Evolutionary conservation across 2,113 vertebrate species (phyloP), one percentile per base, ranked within the genome.

Genomic region (Pleuronectes platessa): DNA sequence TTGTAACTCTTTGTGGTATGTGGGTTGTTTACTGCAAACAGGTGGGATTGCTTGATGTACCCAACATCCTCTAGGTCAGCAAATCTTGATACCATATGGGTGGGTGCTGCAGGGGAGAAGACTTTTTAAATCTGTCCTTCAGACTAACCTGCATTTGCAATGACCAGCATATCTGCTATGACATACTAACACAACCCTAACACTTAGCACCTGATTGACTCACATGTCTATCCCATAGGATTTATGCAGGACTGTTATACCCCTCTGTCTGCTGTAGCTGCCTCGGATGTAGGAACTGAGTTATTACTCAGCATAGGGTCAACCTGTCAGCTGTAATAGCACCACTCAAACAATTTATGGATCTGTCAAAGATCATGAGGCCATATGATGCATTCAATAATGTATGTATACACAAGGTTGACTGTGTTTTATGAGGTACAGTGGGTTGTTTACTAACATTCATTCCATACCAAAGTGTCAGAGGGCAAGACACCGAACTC

Each of bases 21-120:
- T 24, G 14, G 62, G 73, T 85, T 87, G 82, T 87, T 84, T 75
- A 86, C 64, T 71, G 63, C 61, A 54, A 77, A 42, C 35, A 61
- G 70, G 55, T 82, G 62, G 27, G 53, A 77, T 85, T 17, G 14
- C 75, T 64, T 70, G 55, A 78, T 76, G 21, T 58, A 66, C 66
- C 55, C 55, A 65, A 26, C n/a, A 74, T 72, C 55, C 49, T 68
- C 68, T 45, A 3, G n/a, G 74, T 88, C 78, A 83, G 85, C 53
- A 56, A 81, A 82, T 84, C 71, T 74, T 87, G 71, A 89, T 63
- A 79, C 61, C 67, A 53, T 58, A 71, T 51, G 53, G 61, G 11
- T 51, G 53, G 61, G 11, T 69, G 58, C 35, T 51, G 31, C 45
- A 61, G 61, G 73, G 37, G 18, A 35, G 40, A 71, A 53, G 26